Conservation (phyloP, 2,888 invertebrate genomes). For the Siphonodentalium dalli region DNA sequence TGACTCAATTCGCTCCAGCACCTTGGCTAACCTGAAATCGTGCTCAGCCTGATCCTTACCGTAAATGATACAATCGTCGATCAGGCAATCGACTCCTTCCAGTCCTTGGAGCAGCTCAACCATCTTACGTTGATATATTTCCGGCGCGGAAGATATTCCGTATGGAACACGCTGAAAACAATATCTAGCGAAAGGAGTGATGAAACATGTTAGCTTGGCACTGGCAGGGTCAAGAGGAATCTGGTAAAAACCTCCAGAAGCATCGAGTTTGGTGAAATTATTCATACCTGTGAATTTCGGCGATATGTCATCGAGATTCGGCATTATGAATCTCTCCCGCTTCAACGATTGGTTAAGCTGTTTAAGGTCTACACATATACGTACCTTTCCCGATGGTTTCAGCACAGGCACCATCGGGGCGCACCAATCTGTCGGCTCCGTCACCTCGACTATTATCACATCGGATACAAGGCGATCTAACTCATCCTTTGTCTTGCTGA, state of each 20-base stretch:
- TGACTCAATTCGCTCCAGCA: constrained; percentile 9
- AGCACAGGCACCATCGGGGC: constrained; percentile 26
- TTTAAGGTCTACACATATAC: constrained; percentile 25
- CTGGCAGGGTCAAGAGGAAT: constrained; percentile 14
- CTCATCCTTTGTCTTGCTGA: constrained; percentile 19
- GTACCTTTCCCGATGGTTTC: constrained; percentile 15
- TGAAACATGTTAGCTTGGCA: constrained; percentile 21
- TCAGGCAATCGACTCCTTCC: constrained; percentile 19
- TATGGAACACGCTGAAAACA: constrained; percentile 15
- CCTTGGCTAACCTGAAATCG: constrained; percentile 17
- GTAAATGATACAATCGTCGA: constrained; percentile 30
- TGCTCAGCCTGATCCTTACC: constrained; percentile 21
- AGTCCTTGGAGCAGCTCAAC: constrained; percentile 17
- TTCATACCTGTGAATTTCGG: constrained; percentile 11
- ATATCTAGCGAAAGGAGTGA: constrained; percentile 14
- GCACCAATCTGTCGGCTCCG: constrained; percentile 28
- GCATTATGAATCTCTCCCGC: constrained; percentile 15
- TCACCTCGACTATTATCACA: constrained; percentile 23
- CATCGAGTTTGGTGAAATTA: constrained; percentile 22
- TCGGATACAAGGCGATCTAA: constrained; percentile 18
- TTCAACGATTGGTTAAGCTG: constrained; percentile 20
- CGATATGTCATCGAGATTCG: constrained; percentile 25
- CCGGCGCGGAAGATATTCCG: constrained; percentile 23
- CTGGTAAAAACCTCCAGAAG: constrained; percentile 23
- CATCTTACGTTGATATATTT: constrained; percentile 24